These are phyloP conservation scores for Leptinotarsa defecta DNA, from an alignment of 1,140 invertebrate species.

Conservation along the genomic window DNA sequence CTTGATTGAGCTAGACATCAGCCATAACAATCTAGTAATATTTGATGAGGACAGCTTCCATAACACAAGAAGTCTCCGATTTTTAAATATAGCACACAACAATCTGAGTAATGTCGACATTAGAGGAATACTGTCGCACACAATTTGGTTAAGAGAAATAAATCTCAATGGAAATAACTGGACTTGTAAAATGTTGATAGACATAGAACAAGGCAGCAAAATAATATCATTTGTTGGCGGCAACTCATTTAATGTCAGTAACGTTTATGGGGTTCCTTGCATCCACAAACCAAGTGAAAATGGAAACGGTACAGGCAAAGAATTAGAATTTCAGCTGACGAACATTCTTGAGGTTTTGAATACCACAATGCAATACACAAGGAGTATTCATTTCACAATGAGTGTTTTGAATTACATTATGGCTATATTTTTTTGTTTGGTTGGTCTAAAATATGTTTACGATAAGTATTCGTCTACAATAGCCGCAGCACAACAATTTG, in stretches of 20 bases:
- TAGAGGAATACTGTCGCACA: conserved; percentile 5
- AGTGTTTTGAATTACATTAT: background rate
- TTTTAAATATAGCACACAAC: conserved; percentile 23
- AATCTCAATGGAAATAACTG: conserved; percentile 21
- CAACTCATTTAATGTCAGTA: conserved; percentile 21
- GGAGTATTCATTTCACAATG: background rate
- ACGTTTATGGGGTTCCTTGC: conserved; percentile 21
- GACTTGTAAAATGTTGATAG: conserved; percentile 16
- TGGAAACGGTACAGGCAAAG: background rate
- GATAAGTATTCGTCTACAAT: conserved; percentile 17
- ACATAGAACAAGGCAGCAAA: conserved; percentile 6
- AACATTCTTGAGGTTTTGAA: background rate
- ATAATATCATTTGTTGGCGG: background rate
- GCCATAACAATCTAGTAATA: conserved; percentile 11
- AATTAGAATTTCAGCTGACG: background rate
- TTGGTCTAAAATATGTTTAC: conserved; percentile 10
- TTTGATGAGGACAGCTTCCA: conserved; percentile 23
- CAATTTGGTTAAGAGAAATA: conserved; percentile 16
- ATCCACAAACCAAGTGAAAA: background rate
- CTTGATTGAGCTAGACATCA: conserved; percentile 15
- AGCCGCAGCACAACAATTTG: conserved; percentile 13
- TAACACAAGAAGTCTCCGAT: conserved; percentile 7
- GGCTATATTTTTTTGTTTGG: background rate
- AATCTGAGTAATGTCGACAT: conserved; percentile 15
- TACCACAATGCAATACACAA: background rate